phyloP scores from a whole-genome alignment of 2,888 invertebrate species.

The Drosophila diplacantha region DNA sequence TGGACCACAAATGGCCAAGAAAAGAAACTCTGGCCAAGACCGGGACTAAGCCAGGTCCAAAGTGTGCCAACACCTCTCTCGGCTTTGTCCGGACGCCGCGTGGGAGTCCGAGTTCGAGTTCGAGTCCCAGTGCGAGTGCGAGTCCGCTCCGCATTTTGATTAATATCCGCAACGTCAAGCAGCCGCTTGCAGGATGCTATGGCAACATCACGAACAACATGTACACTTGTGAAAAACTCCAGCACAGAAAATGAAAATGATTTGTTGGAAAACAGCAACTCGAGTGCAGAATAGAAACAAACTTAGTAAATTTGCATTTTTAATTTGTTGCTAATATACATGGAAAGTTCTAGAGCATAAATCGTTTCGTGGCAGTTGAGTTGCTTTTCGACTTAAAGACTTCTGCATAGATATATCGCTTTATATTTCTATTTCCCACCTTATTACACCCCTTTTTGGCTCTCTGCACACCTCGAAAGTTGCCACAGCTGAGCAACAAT shows the following conservation, averaged over 20 bases:
- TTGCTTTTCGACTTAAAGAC: not conserved
- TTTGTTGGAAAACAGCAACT: not conserved
- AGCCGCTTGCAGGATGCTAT: conserved; percentile 28
- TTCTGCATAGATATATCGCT: not conserved
- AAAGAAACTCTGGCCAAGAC: conserved; percentile 42
- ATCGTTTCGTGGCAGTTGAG: not conserved
- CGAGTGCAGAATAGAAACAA: not conserved
- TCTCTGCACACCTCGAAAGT: conserved; percentile 20
- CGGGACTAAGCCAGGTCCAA: conserved; percentile 46
- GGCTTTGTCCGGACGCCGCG: conserved; percentile 19
- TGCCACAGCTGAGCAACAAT: conserved; percentile 40
- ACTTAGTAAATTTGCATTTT: not conserved
- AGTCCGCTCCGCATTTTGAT: conserved; percentile 57
- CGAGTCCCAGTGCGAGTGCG: conserved; percentile 15
- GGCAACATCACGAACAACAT: conserved; percentile 31
- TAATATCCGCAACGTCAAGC: conserved; percentile 62
- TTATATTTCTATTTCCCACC: not conserved
- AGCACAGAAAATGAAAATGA: not conserved
- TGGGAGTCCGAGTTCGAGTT: conserved; percentile 21
- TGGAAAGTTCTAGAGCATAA: not conserved
- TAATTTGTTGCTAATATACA: not conserved
- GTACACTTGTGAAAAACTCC: not conserved
- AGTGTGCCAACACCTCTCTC: conserved; percentile 54
- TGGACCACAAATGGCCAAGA: conserved; percentile 16
- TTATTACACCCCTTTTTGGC: not conserved